These are phyloP conservation scores for Amblyjoppa fuscipennis DNA, from an alignment of 2,888 invertebrate species.

Conservation along the genomic window DNA sequence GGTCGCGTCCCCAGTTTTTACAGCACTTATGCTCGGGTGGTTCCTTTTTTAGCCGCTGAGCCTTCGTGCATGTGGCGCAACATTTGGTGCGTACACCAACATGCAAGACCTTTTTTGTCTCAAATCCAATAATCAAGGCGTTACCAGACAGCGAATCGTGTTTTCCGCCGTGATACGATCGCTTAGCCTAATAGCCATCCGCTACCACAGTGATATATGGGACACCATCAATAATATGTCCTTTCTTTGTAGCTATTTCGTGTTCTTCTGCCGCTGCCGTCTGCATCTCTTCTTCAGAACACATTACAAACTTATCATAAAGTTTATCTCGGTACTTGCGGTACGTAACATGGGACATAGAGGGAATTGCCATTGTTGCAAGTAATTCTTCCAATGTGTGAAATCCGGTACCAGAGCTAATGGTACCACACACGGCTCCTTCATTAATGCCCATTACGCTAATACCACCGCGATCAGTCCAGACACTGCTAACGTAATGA, in stretches of 20 bases:
- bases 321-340: slow-evolving; percentile 28
- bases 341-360: slow-evolving; percentile 36
- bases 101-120: slow-evolving; percentile 67
- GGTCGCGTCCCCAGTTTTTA: too few species aligned
- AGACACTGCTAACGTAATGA: too few species aligned
- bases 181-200: slow-evolving; percentile 14
- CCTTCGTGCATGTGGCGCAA: slow-evolving; percentile 56
- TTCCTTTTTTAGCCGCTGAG: slow-evolving; percentile 7
- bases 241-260: slow-evolving; percentile 34
- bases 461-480: too few species aligned
- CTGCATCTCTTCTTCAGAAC: slow-evolving; percentile 25
- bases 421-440: too few species aligned
- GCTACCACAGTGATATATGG: background rate
- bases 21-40: slow-evolving; percentile 70
- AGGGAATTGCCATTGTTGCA: slow-evolving; percentile 38
- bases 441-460: too few species aligned
- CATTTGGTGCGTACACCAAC: slow-evolving; percentile 72
- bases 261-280: slow-evolving; percentile 15
- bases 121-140: slow-evolving; percentile 34
- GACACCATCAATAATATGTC: background rate
- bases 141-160: slow-evolving; percentile 41
- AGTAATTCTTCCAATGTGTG: too few species aligned
- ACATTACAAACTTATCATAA: background rate
- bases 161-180: slow-evolving; percentile 38
- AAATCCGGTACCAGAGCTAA: too few species aligned